These are phyloP conservation scores for Sebastes steindachneri DNA, from an alignment of 2,797 vertebrate genomes.

Conservation along the genomic window DNA sequence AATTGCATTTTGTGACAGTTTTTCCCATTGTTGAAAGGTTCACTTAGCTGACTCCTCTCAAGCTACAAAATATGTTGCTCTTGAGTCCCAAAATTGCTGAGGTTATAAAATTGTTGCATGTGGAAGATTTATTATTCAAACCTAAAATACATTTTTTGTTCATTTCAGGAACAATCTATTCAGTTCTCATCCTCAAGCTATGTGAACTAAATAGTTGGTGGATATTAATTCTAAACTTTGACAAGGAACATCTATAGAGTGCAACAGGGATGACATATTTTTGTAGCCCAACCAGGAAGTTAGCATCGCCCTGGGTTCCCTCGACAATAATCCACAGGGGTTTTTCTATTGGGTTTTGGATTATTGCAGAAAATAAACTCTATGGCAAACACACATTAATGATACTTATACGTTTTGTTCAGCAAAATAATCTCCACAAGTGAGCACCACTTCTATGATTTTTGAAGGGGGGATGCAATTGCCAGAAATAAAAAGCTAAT, in stretches of 20 bases:
- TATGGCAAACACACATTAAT: no score
- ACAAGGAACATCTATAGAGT: background rate
- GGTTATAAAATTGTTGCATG: background rate
- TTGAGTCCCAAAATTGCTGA: background rate
- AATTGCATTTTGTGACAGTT: constrained; percentile 11
- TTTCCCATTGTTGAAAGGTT: constrained; percentile 26
- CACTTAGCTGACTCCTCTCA: background rate
- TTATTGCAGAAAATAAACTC: no score
- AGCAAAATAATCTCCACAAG: no score
- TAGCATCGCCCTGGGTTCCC: no score
- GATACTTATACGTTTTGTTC: no score
- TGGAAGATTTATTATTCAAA: background rate
- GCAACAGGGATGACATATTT: no score
- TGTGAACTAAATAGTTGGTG: background rate
- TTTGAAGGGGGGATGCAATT: no score
- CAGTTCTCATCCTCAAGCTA: background rate
- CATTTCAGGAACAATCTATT: background rate
- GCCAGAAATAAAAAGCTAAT: no score
- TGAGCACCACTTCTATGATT: no score
- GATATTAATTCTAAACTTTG: background rate
- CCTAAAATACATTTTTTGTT: background rate
- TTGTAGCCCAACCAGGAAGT: no score
- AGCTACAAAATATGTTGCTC: background rate
- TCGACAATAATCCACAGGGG: no score
- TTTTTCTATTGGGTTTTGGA: no score